Evolutionary conservation across 2,888 invertebrate species (phyloP), one percentile per base, ranked within the genome.

Genomic region (Drosophila birchii): DNA sequence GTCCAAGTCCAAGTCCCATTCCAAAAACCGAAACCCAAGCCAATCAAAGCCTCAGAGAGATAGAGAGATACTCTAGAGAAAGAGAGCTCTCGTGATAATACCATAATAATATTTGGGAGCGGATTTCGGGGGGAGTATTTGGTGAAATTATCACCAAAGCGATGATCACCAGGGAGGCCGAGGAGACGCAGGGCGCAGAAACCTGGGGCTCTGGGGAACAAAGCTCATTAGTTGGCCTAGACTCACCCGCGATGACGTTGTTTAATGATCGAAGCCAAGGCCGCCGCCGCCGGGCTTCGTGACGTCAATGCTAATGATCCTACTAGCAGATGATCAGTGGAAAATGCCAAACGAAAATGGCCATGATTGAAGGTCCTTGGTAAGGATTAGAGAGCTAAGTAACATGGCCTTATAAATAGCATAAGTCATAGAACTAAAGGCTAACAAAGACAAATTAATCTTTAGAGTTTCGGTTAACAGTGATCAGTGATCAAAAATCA

Each of bases 151-250:
- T 60, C 58, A 58, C 60, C 60, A 53, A 53, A 51, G 34, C 20
- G 45, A 5, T 34, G 34, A 34, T 20, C 20, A 20, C 34, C 5
- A 20, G 20, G 47, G 11, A 29, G n/a, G n/a, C 16, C 26, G 11
- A 23, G n/a, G 61, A 7, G 32, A n/a, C 29, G 49, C 16, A 29
- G 63, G 29, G 29, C 45, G 29, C 26, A 57, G n/a, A n/a, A n/a
- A 20, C 45, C 61, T 36, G 45, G 38, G 23, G 23, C 29, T 9
- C 26, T 39, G 59, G 51, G 51, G 69, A 51, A 58, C 70, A 68
- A 69, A 69, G 70, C 70, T 69, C 57, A 68, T 56, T 56, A 45
- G 57, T 49, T 68, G 70, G 70, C 70, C 68, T 23, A 68, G 68
- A 70, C 70, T 70, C 70, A 47, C 64, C 64, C 64, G 64, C 66